These are phyloP conservation scores for Microchrysa polita DNA, from an alignment of 2,888 invertebrate genomes.

Conservation along the genomic window DNA sequence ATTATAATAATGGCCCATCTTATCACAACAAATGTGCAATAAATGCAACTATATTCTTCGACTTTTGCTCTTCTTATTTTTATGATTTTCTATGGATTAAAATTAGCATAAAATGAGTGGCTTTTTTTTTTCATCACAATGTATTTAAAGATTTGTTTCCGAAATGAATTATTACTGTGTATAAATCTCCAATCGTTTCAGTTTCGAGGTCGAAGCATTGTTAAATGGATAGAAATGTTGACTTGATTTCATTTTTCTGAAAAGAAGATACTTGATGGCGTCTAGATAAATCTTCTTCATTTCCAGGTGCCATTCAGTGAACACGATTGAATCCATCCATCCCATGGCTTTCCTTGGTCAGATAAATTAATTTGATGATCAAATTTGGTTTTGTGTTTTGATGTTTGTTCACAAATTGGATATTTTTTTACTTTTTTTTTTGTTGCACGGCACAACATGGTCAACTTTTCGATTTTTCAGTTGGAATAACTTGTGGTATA, in stretches of 20 bases:
- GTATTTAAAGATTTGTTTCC: neutral
- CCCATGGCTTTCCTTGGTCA: constrained; percentile 20
- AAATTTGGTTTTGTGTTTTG: constrained; percentile 12
- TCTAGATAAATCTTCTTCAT: constrained; percentile 29
- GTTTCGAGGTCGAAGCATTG: constrained; percentile 35
- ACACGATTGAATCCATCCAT: constrained; percentile 16
- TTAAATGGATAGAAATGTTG: constrained; percentile 12
- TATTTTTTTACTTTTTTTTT: too few species aligned
- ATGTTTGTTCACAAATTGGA: neutral
- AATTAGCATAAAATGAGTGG: constrained; percentile 10
- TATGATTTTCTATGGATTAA: too few species aligned
- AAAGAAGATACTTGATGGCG: constrained; percentile 17
- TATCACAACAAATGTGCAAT: neutral
- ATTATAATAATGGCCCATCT: neutral
- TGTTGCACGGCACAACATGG: too few species aligned
- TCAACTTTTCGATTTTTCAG: too few species aligned
- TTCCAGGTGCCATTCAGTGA: constrained; percentile 18
- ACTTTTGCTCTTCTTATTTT: constrained; percentile 10
- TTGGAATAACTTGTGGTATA: too few species aligned
- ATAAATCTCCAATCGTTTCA: constrained; percentile 25
- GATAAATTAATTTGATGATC: constrained; percentile 34
- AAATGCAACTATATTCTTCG: constrained; percentile 11
- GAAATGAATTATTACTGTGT: neutral
- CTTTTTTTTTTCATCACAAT: constrained; percentile 15
- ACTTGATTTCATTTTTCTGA: constrained; percentile 1